Conservation (phyloP, 2,888 invertebrate species). For the Pomacea canaliculata region DNA sequence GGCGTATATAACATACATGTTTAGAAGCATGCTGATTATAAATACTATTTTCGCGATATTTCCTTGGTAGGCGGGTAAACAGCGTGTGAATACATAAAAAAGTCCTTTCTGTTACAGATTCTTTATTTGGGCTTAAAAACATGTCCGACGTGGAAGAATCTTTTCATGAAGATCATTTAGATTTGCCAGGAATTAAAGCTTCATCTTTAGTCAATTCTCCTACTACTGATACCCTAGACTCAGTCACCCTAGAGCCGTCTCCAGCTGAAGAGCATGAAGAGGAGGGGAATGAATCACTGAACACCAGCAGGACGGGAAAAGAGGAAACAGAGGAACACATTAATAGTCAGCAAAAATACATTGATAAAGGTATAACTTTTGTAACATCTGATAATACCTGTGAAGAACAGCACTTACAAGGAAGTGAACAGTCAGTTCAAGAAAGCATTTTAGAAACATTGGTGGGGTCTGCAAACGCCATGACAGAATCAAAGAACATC, state of each 20-base stretch:
- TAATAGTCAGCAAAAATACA: neutral
- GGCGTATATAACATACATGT: too few relatives aligned
- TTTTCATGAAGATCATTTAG: constrained; percentile 16
- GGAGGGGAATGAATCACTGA: constrained; percentile 1
- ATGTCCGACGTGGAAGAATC: constrained; percentile 13
- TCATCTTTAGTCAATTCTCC: constrained; percentile 52
- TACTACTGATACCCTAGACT: constrained; percentile 62
- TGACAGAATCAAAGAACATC: constrained; percentile 25
- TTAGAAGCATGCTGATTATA: too few relatives aligned
- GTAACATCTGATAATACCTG: neutral
- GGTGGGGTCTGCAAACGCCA: neutral
- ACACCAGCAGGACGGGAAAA: neutral
- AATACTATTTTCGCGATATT: too few relatives aligned
- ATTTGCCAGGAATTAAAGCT: constrained; percentile 9
- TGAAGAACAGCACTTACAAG: neutral
- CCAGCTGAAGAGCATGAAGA: constrained; percentile 40
- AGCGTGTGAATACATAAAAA: too few relatives aligned
- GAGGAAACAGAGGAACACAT: neutral
- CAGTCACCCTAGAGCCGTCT: constrained; percentile 56
- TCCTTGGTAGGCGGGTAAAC: too few relatives aligned
- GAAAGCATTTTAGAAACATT: neutral
- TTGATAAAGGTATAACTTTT: constrained; percentile 12
- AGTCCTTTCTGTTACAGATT: too few relatives aligned
- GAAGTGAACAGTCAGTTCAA: neutral
- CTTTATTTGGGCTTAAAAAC: too few relatives aligned